Evolutionary conservation across 1,140 invertebrate species (phyloP).

Genomic region (Drosophila sp.): DNA sequence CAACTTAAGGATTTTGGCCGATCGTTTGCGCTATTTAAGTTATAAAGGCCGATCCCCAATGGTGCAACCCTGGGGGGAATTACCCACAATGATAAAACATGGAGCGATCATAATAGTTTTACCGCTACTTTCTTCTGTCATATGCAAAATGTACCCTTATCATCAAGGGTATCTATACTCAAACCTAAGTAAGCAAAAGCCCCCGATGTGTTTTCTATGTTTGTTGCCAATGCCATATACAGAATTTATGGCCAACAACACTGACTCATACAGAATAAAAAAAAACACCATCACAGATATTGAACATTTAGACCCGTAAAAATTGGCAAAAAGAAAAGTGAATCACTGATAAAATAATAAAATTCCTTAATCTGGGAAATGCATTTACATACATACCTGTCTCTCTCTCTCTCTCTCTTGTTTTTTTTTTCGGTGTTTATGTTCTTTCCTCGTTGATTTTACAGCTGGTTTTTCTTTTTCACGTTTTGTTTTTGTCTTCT

Average conservation of each 20-base stretch:
- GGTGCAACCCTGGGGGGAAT: no score
- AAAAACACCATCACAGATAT: neutral
- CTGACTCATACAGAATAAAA: slow-evolving; percentile 2
- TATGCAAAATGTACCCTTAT: neutral
- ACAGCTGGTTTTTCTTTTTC: slow-evolving; percentile 32
- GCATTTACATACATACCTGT: slow-evolving; percentile 22
- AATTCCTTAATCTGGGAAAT: slow-evolving; percentile 10
- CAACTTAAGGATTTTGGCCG: no score
- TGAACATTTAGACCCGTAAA: neutral
- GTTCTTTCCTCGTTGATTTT: slow-evolving; percentile 35
- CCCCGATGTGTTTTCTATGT: neutral
- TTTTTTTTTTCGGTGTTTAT: neutral
- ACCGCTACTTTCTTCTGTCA: no score
- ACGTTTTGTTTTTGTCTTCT: slow-evolving; percentile 41
- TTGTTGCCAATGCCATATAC: neutral
- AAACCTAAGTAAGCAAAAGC: neutral
- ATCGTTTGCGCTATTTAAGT: no score
- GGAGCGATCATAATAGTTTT: no score
- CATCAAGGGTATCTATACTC: neutral
- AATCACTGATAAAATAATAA: neutral
- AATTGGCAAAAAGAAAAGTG: neutral
- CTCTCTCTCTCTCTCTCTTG: neutral
- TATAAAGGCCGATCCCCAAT: no score
- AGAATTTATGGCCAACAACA: neutral
- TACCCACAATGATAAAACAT: no score